Percentiles rank a stretch among this genome's conserved stretches.
phyloP scores from a whole-genome alignment of 2,797 vertebrate genomes.

The Lithobates pipiens region DNA sequence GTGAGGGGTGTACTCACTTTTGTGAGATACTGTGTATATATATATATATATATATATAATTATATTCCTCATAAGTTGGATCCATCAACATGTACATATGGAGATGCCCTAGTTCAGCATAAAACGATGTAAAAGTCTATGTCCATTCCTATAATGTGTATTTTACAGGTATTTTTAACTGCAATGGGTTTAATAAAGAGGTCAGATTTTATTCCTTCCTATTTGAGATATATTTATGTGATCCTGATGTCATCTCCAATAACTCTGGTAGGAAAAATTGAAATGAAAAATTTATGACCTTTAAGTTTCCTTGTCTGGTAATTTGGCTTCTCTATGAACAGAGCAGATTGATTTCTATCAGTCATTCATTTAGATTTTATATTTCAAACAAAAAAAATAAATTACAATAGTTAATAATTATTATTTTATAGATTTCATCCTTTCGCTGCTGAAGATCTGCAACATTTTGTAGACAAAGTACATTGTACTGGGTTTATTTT shows the following conservation, averaged over 20 bases:
- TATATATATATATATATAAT: no score
- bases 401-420: background rate
- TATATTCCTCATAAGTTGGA: no score
- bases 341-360: conserved; percentile 57
- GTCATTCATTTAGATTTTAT: conserved; percentile 43
- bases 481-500: background rate
- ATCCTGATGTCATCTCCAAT: conserved; percentile 58
- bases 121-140: background rate
- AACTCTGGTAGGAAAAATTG: conserved; percentile 27
- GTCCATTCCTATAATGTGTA: conserved; percentile 8
- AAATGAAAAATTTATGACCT: conserved; percentile 57
- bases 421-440: conserved; percentile 33
- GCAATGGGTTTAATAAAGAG: conserved; percentile 37
- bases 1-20: no score
- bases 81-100: no score
- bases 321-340: conserved; percentile 39
- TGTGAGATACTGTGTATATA: no score
- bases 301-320: conserved; percentile 39
- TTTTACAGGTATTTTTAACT: conserved; percentile 26
- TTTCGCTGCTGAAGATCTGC: background rate
- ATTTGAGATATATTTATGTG: conserved; percentile 51
- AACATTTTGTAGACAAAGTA: background rate
- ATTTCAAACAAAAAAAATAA: background rate
- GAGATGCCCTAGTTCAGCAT: background rate
- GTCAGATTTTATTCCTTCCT: conserved; percentile 50